phyloP scores from a whole-genome alignment of 2,888 invertebrate genomes.

The Macrophya alboannulata region DNA sequence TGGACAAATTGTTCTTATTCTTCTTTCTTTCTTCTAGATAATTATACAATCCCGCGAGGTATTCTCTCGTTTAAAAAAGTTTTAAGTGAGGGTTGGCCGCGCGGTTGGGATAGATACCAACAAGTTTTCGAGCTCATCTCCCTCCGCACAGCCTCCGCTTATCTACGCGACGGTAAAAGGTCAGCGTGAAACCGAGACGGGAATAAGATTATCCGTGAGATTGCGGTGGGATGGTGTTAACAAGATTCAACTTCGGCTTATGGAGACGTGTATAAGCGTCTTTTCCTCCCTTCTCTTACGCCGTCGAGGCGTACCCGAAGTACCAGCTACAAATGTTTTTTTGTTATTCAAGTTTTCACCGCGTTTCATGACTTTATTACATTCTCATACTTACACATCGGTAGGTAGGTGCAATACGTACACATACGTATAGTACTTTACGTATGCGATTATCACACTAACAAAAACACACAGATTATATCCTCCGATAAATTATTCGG shows the following conservation, averaged over 20 bases:
- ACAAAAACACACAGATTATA: neutral
- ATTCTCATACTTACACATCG: neutral
- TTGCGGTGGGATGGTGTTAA: conserved; percentile 45
- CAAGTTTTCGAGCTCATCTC: neutral
- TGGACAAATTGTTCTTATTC: neutral
- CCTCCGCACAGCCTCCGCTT: neutral
- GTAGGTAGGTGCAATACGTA: too few relatives aligned
- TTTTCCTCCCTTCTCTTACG: neutral
- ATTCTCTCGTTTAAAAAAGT: neutral
- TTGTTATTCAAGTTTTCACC: neutral
- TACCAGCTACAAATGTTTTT: neutral
- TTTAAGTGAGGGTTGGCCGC: neutral
- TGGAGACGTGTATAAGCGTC: neutral
- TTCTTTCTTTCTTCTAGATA: neutral
- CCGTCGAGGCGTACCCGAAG: neutral
- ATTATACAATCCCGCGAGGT: neutral
- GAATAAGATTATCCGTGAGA: conserved; percentile 47
- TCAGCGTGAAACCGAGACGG: conserved; percentile 31
- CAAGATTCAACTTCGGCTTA: conserved; percentile 46
- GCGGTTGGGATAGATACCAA: neutral
- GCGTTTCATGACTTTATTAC: neutral
- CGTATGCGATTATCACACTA: neutral
- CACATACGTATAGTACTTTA: neutral
- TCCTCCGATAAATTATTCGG: neutral
- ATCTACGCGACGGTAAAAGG: conserved; percentile 24